Percentiles rank a stretch among this genome's conserved stretches.
These are phyloP conservation scores for Globicephala melas DNA, from an alignment of 2,113 vertebrate genomes.

Conservation along the genomic window DNA sequence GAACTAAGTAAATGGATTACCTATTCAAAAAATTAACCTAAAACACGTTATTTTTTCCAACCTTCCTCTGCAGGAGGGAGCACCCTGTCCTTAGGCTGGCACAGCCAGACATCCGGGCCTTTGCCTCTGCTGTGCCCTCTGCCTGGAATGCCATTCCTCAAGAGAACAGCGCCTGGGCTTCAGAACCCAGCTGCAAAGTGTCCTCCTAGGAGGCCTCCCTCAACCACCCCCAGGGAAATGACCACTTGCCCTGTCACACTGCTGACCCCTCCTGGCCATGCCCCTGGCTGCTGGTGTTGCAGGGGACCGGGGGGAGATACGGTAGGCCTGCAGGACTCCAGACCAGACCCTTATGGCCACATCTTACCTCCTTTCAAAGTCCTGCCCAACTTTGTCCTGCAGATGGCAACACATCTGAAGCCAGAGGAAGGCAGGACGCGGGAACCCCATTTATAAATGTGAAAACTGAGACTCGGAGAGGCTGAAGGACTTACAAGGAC, in stretches of 20 bases:
- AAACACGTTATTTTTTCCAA: neutral
- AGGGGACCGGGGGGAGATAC: neutral
- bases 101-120: accelerated
- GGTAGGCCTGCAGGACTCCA: accelerated
- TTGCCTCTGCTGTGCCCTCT: neutral
- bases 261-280: neutral
- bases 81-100: accelerated
- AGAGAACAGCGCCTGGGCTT: neutral
- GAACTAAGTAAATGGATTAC: neutral
- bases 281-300: neutral
- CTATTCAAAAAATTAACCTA: neutral
- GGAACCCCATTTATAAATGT: neutral
- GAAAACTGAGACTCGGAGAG: neutral
- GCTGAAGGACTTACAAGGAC: neutral
- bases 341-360: neutral
- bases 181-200: neutral
- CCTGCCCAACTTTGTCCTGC: neutral
- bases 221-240: neutral
- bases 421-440: neutral
- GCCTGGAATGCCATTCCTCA: neutral
- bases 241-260: too few relatives aligned
- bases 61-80: neutral
- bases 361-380: neutral
- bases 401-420: neutral
- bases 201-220: neutral